Evolutionary conservation across 2,797 vertebrate genomes (phyloP).

Genomic region (Falco columbarius): DNA sequence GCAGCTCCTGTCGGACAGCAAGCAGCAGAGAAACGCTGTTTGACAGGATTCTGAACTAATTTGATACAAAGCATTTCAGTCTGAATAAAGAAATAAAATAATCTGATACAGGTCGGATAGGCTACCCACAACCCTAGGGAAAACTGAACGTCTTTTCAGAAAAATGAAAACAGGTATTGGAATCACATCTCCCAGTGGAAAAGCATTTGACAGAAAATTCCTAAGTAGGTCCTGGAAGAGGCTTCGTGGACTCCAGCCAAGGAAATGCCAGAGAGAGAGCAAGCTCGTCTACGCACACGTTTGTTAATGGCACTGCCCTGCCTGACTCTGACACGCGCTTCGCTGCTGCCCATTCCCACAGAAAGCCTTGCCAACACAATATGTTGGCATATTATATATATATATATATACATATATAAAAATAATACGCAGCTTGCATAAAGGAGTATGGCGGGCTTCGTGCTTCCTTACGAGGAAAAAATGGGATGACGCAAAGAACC

Average conservation of each 20-base stretch:
- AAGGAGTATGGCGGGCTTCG: not conserved
- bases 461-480: not conserved
- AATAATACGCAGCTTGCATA: not conserved
- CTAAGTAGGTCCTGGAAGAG: not conserved
- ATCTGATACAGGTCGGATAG: not conserved
- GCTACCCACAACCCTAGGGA: not conserved
- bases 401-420: no score
- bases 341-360: not conserved
- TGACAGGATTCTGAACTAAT: not conserved
- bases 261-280: not conserved
- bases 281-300: not conserved
- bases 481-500: not conserved
- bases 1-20: not conserved
- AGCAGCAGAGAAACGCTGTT: not conserved
- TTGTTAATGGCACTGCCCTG: not conserved
- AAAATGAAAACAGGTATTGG: not conserved
- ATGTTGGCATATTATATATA: no score
- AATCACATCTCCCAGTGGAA: not conserved
- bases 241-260: not conserved
- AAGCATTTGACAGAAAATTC: not conserved
- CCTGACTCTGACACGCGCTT: not conserved
- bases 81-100: not conserved
- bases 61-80: not conserved
- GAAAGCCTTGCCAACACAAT: not conserved
- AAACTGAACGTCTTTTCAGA: not conserved